Base-by-base conservation (phyloP, 2,113 vertebrate genomes). In the Corythornis vintsioides region DNA sequence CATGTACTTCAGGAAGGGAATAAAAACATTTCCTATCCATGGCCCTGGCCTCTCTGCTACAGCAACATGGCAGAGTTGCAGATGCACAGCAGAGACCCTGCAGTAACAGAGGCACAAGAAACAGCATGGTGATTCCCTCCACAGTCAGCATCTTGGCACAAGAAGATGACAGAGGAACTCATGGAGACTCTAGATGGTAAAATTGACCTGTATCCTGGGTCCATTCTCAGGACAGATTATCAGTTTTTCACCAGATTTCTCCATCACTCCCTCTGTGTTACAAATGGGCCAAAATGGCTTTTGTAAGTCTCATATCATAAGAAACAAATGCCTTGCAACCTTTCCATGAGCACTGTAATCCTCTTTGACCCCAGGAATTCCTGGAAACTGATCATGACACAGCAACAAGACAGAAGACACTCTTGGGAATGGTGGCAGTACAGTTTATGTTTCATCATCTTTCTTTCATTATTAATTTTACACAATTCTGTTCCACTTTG, bases 21-120 rank as follows among this genome's bases (percentile, higher is more conserved):
- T 69, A 50, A 89, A 84, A 60, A 10, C 0, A 0, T 3, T 9
- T 81, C 10, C 18, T 35, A 33, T 10, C 10, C 40, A 13, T 22
- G 28, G 29, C 25, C 14, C 11, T 0, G 1, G 63, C 52, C 31
- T 57, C 17, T 71, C n/a, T 75, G 53, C 15, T 26, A 5, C 48
- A 71, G 15, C 24, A 86, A 4, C 10, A 5, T 3, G 21, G 15
- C 53, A 66, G 83, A 90, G 26, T 25, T 61, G 52, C 33, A 86
- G 48, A 8, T 0, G 0, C 16, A 7, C 8, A 5, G 6, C 9
- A 26, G 9, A 92, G 14, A 31, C 14, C 6, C 20, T 79, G 64
- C 15, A 57, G 11, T 18, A 38, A 15, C 21, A 60, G 47, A 77
- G 15, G 12, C 7, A 20, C 0, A 1, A 63, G 65, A 43, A 80